Conservation (phyloP, 2,113 vertebrate species). For the Ardeotis arabs region DNA sequence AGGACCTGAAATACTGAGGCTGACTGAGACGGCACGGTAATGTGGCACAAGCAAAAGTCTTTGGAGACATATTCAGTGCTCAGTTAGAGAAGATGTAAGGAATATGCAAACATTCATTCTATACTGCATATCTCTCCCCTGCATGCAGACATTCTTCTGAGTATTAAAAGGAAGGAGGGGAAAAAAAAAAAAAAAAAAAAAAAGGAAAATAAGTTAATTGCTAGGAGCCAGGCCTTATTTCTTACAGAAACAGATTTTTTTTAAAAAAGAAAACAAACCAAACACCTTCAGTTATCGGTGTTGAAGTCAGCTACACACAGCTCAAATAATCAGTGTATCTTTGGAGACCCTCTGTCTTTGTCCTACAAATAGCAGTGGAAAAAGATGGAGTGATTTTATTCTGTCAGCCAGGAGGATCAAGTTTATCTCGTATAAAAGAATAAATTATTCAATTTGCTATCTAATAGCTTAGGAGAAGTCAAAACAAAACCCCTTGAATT, state of each 20-base stretch:
- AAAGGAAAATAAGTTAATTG: background rate
- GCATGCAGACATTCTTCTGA: background rate
- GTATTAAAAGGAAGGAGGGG: background rate
- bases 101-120: background rate
- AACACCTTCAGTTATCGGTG: background rate
- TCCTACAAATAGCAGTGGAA: background rate
- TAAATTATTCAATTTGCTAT: background rate
- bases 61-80: background rate
- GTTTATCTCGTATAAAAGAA: background rate
- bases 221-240: background rate
- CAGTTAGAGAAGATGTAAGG: background rate
- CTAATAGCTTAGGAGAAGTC: background rate
- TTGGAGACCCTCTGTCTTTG: background rate
- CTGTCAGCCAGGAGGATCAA: background rate
- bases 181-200: background rate
- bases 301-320: background rate
- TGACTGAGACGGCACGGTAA: background rate
- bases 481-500: background rate
- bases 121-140: background rate
- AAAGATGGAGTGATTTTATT: constrained; percentile 8
- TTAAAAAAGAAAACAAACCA: no score
- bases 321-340: background rate
- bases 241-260: background rate
- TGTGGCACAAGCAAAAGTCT: background rate
- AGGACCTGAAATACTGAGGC: background rate